Evolutionary conservation across 1,140 invertebrate genomes (phyloP).

Genomic region (Dreissena polymorpha): DNA sequence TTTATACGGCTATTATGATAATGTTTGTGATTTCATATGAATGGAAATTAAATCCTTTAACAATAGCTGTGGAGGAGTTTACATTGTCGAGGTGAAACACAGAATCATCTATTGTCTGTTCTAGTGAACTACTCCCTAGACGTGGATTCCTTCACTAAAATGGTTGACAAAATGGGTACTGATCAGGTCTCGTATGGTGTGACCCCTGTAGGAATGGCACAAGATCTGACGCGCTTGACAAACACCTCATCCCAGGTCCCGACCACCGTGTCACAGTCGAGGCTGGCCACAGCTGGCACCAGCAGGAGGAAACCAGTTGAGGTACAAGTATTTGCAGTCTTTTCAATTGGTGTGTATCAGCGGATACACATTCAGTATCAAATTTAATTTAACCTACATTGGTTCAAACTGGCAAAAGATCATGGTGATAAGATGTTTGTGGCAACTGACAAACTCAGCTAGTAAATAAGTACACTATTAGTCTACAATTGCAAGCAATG

Average conservation of each 20-base stretch:
- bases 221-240: conserved; percentile 68
- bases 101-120: conserved; percentile 17
- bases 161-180: conserved; percentile 67
- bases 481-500: no score
- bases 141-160: conserved; percentile 71
- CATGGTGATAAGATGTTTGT: no score
- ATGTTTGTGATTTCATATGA: no score
- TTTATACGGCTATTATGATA: no score
- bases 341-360: neutral
- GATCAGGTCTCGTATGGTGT: conserved; percentile 40
- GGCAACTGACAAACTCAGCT: no score
- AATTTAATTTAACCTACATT: no score
- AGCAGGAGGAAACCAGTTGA: conserved; percentile 36
- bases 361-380: no score
- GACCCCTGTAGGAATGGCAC: conserved; percentile 56
- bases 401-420: no score
- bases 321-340: conserved; percentile 20
- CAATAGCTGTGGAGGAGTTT: no score
- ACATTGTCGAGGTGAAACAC: no score
- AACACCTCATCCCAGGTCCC: conserved; percentile 55
- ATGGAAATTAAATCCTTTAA: no score
- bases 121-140: conserved; percentile 71
- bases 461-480: no score
- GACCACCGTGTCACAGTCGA: conserved; percentile 55
- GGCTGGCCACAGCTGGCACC: conserved; percentile 63